Evolutionary conservation across 1,140 invertebrate species (phyloP).

Genomic region (Drosophila ohnishii): DNA sequence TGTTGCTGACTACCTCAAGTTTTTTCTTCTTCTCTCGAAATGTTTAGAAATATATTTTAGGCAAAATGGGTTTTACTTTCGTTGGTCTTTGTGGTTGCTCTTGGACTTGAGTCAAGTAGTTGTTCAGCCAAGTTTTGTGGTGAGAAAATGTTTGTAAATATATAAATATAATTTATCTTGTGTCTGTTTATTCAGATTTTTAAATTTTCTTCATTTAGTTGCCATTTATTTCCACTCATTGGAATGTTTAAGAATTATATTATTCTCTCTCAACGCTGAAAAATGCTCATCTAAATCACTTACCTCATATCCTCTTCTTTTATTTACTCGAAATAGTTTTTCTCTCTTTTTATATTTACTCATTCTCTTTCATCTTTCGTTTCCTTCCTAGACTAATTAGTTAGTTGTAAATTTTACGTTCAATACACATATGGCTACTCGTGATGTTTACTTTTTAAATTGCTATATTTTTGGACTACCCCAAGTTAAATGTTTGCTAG

Average conservation of each 20-base stretch:
- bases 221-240: neutral
- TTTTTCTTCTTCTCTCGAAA: neutral
- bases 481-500: neutral
- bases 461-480: conserved; percentile 4
- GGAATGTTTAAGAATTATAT: neutral
- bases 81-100: neutral
- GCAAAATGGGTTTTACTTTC: conserved; percentile 2
- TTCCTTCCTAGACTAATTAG: conserved; percentile 16
- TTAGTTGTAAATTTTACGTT: conserved; percentile 5
- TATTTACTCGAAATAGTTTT: neutral
- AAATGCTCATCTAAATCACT: neutral
- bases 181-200: neutral
- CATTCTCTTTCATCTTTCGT: conserved; percentile 12
- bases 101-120: neutral
- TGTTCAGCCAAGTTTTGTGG: neutral
- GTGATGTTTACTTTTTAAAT: neutral
- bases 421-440: neutral
- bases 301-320: neutral
- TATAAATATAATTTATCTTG: neutral
- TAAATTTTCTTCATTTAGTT: neutral
- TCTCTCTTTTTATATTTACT: neutral
- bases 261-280: neutral
- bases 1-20: conserved; percentile 20
- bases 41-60: conserved; percentile 10
- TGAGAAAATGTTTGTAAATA: neutral